A percentile compares a stretch with the other conserved stretches of the same genome.
Conservation (phyloP, 2,888 invertebrate species). For the Eulithis testata region DNA sequence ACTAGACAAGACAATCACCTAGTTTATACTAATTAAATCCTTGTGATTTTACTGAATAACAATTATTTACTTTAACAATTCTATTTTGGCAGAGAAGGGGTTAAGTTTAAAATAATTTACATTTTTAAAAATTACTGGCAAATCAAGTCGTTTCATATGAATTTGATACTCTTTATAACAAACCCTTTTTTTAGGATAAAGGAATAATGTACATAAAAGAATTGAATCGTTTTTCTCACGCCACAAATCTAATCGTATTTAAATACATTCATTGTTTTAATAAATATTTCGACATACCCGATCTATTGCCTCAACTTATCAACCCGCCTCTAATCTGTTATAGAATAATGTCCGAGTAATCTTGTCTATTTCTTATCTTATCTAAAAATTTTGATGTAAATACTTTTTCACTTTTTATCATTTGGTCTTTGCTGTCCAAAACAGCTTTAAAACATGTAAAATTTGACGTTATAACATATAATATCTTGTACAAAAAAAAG, state of each 20-base stretch:
- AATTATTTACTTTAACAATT: no score
- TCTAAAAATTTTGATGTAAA: conserved; percentile 54
- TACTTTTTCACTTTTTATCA: conserved; percentile 15
- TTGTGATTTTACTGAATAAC: no score
- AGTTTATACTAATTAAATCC: no score
- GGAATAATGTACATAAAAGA: background rate
- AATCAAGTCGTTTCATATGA: no score
- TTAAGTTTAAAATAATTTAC: no score
- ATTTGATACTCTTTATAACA: no score
- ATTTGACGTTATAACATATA: background rate
- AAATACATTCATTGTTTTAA: conserved; percentile 56
- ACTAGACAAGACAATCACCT: no score
- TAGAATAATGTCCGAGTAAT: conserved; percentile 52
- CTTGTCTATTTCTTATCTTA: conserved; percentile 65
- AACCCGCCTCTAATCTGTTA: conserved; percentile 48
- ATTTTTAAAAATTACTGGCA: no score
- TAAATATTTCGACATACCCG: conserved; percentile 66
- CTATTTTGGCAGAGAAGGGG: no score
- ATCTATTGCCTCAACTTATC: conserved; percentile 47
- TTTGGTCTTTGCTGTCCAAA: background rate
- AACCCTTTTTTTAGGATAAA: no score
- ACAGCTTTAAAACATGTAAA: background rate
- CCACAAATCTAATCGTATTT: conserved; percentile 28
- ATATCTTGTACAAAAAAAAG: background rate
- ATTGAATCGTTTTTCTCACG: conserved; percentile 11